phyloP scores from a whole-genome alignment of 2,888 invertebrate species.

The Unio pictorum region DNA sequence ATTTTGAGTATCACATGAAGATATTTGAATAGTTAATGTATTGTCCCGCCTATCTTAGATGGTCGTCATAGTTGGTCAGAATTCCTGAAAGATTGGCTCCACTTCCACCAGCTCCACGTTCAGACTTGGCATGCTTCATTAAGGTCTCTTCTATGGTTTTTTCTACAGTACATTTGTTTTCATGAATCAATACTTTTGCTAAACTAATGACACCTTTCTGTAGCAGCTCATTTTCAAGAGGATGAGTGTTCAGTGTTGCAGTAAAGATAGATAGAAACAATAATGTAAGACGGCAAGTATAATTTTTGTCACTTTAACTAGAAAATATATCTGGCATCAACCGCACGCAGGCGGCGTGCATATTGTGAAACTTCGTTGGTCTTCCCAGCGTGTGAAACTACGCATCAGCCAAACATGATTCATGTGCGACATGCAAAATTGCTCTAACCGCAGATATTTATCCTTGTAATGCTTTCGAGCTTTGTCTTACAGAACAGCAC shows the following conservation, averaged over 20 bases:
- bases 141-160: constrained; percentile 27
- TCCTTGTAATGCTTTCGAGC: neutral
- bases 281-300: no score
- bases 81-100: constrained; percentile 13
- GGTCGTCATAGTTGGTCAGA: neutral
- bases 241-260: neutral
- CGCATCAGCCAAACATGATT: constrained; percentile 11
- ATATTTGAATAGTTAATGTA: neutral
- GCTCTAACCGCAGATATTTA: constrained; percentile 8
- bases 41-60: neutral
- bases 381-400: constrained; percentile 23
- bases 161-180: constrained; percentile 12
- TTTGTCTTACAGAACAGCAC: constrained; percentile 2
- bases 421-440: constrained; percentile 9
- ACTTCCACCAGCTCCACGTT: constrained; percentile 10
- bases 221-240: neutral
- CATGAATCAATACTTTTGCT: constrained; percentile 14
- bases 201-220: constrained; percentile 12
- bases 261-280: no score
- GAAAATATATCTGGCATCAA: constrained; percentile 2
- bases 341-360: constrained; percentile 2
- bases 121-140: constrained; percentile 16
- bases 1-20: neutral
- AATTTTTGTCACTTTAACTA: no score
- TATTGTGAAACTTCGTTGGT: constrained; percentile 19